Percentiles rank a stretch among this genome's conserved stretches.
These are phyloP conservation scores for Delichon dasypus DNA, from an alignment of 2,797 vertebrate species.

Conservation along the genomic window DNA sequence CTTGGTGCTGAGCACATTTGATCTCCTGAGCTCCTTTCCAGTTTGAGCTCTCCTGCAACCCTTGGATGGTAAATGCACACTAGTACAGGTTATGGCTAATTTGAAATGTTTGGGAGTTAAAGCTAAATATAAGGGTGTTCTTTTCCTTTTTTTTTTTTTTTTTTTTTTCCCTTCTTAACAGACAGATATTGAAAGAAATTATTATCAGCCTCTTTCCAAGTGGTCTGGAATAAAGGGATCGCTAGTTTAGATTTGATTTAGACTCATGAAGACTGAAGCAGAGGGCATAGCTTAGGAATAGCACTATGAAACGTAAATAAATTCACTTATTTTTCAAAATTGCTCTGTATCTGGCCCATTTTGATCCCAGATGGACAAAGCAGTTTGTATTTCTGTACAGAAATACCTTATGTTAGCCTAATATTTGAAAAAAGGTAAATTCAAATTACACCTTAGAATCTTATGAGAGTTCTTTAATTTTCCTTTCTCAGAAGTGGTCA, in stretches of 20 bases:
- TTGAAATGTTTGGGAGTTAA: not conserved
- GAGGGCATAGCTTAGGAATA: not conserved
- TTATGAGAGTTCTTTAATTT: not conserved
- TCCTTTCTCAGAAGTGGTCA: not conserved
- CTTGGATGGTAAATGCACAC: not conserved
- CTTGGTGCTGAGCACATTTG: not conserved
- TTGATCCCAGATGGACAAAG: not conserved
- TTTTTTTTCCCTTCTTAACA: not conserved
- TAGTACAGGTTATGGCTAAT: not conserved
- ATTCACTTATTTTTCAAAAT: not conserved
- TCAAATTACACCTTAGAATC: not conserved
- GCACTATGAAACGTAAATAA: not conserved
- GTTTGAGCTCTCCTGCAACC: rapidly evolving
- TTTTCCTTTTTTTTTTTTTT: not conserved
- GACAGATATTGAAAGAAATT: not conserved
- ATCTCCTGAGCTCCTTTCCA: rapidly evolving
- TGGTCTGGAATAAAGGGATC: not conserved
- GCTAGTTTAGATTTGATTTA: not conserved
- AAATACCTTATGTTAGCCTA: not conserved
- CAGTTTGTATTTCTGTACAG: not conserved
- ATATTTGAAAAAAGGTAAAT: not conserved
- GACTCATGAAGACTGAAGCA: not conserved
- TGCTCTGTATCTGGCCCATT: not conserved
- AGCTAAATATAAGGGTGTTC: not conserved
- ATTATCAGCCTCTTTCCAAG: not conserved